Percentiles rank a stretch among this genome's conserved stretches.
Evolutionary conservation across 2,797 vertebrate species (phyloP).

Genomic region (Bufotes viridis): DNA sequence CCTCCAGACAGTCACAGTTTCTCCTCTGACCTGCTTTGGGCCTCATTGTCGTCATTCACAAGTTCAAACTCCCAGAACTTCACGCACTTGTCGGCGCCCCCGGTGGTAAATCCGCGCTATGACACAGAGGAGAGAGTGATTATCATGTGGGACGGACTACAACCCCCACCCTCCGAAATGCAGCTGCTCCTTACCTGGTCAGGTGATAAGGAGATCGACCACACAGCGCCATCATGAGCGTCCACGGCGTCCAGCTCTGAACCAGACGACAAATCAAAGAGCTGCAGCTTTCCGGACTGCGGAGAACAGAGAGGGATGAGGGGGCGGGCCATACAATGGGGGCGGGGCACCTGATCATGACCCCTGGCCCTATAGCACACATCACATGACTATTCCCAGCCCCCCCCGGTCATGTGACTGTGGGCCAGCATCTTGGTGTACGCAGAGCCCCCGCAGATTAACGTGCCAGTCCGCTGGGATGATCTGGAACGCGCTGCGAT

Average conservation of each 20-base stretch:
- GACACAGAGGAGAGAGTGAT: conserved; percentile 52
- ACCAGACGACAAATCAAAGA: conserved; percentile 93
- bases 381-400: too few species aligned
- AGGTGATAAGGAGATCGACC: conserved; percentile 90
- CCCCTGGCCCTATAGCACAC: too few species aligned
- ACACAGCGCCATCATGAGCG: conserved; percentile 86
- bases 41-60: conserved; percentile 80
- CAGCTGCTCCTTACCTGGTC: conserved; percentile 83
- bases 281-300: conserved; percentile 92
- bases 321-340: not conserved
- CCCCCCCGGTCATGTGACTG: too few species aligned
- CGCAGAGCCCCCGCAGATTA: too few species aligned
- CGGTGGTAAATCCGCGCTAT: conserved; percentile 90
- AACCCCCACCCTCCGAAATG: not conserved
- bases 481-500: too few species aligned
- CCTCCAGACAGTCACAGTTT: not conserved
- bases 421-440: too few species aligned
- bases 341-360: too few species aligned
- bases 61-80: conserved; percentile 99
- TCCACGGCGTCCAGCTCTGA: conserved; percentile 82
- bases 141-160: not conserved
- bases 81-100: conserved; percentile 91
- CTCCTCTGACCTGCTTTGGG: conserved; percentile 81
- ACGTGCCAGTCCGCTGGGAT: too few species aligned
- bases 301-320: not conserved